Evolutionary conservation across 2,888 invertebrate species (phyloP).

Genomic region (Yponomeuta evonymella): DNA sequence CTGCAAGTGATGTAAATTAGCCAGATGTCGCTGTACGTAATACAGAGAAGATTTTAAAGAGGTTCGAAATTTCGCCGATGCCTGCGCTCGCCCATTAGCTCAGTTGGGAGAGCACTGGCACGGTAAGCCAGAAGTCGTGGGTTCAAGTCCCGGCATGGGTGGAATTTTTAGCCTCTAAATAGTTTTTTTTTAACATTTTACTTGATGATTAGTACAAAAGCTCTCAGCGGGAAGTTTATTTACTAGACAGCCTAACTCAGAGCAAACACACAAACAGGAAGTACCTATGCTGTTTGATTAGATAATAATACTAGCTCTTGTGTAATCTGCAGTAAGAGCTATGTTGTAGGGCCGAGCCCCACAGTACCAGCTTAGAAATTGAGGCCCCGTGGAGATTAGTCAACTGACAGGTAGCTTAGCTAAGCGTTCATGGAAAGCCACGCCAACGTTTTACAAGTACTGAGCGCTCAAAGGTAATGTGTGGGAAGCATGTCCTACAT

Average conservation of each 20-base stretch:
- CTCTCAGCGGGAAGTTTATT: not conserved
- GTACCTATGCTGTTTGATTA: no score
- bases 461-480: not conserved
- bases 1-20: no score
- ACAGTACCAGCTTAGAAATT: not conserved
- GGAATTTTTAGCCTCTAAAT: no score
- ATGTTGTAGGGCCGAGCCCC: not conserved
- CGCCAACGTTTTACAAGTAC: not conserved
- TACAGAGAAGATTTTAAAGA: no score
- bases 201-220: not conserved
- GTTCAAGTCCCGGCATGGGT: no score
- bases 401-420: not conserved
- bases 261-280: not conserved
- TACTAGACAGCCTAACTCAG: not conserved
- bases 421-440: not conserved
- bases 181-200: not conserved
- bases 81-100: no score
- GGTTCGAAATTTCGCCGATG: no score
- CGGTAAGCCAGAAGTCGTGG: no score
- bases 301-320: no score
- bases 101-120: no score
- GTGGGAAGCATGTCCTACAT: not conserved
- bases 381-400: constrained; percentile 1
- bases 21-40: no score
- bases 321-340: not conserved